Evolutionary conservation across 2,797 vertebrate species (phyloP).

Genomic region (Chrosomus eos): DNA sequence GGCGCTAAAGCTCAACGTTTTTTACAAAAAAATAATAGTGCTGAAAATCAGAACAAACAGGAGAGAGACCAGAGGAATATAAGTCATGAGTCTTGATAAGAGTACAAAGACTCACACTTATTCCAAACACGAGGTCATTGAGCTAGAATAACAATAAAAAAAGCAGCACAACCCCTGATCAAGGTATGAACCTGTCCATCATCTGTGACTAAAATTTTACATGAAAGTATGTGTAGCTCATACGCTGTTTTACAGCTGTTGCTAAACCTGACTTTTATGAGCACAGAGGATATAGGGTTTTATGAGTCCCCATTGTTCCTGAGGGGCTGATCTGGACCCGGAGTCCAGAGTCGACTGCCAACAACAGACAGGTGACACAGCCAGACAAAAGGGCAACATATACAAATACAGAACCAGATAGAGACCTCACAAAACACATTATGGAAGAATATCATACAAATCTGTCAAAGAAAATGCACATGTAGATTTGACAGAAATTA

Average conservation of each 20-base stretch:
- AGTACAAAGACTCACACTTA: not conserved
- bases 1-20: not conserved
- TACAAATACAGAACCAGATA: not conserved
- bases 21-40: not conserved
- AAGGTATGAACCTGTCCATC: not conserved
- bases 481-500: not conserved
- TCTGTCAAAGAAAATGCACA: not conserved
- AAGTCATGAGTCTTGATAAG: not conserved
- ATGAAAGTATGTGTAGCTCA: not conserved
- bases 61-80: not conserved
- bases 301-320: slow-evolving; percentile 56
- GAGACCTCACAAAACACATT: not conserved
- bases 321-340: slow-evolving; percentile 60
- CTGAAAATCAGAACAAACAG: not conserved
- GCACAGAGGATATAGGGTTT: slow-evolving; percentile 57
- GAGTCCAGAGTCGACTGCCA: slow-evolving; percentile 81
- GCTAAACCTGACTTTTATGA: slow-evolving; percentile 54
- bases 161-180: not conserved
- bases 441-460: too few species aligned
- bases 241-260: slow-evolving; percentile 1
- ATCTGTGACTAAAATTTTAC: not conserved
- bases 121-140: not conserved
- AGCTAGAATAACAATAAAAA: not conserved
- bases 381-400: not conserved
- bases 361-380: slow-evolving; percentile 68